phyloP scores from a whole-genome alignment of 2,888 invertebrate species.

The Nineta flava region DNA sequence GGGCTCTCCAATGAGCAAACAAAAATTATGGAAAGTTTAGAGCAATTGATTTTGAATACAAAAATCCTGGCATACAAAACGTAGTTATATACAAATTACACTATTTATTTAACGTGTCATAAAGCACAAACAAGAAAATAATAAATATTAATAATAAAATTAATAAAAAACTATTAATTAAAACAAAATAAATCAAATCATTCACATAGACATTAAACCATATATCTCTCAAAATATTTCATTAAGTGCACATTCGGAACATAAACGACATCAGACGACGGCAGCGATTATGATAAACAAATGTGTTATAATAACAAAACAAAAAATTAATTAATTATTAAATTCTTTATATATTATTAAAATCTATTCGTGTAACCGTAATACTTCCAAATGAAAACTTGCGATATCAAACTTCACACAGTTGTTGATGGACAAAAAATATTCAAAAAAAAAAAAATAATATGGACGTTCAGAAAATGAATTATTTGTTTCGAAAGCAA shows the following conservation, averaged over 20 bases:
- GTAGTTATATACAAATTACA: neutral
- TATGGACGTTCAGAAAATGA: no score
- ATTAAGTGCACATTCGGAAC: neutral
- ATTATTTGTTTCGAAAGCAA: no score
- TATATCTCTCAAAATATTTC: no score
- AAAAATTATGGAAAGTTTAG: neutral
- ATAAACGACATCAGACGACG: neutral
- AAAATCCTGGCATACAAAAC: conserved; percentile 2
- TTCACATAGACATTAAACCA: no score
- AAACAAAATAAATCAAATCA: no score
- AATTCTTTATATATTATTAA: no score
- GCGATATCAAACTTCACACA: no score
- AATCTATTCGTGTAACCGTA: no score
- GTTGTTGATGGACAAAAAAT: no score
- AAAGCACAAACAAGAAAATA: conserved; percentile 2
- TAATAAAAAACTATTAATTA: neutral
- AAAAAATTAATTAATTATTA: no score
- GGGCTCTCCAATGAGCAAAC: neutral
- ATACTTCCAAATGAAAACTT: no score
- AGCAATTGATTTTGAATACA: neutral
- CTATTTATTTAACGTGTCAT: conserved; percentile 3
- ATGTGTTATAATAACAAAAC: neutral
- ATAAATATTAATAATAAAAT: neutral
- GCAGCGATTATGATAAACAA: neutral
- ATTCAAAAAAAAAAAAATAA: no score